Conservation (phyloP, 2,113 vertebrate species). For the Heptranchias perlo region DNA sequence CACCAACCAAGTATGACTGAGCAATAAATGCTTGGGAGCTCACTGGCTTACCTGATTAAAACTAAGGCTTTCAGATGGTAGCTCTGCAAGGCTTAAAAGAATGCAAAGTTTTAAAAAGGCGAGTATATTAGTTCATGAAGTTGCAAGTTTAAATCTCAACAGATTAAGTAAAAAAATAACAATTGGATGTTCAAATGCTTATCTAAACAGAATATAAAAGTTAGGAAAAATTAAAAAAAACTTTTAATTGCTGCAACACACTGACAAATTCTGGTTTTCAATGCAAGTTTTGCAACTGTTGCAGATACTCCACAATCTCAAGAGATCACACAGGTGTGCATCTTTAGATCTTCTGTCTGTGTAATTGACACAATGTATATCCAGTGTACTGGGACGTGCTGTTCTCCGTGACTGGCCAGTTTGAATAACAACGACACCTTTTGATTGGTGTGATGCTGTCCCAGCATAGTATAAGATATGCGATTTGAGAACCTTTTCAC, state of each 20-base stretch:
- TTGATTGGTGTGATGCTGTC: no score
- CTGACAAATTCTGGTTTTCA: background rate
- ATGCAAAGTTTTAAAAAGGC: background rate
- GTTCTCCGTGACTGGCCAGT: no score
- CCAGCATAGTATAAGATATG: no score
- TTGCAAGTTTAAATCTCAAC: background rate
- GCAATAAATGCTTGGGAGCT: background rate
- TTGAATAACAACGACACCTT: no score
- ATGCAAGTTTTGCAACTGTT: background rate
- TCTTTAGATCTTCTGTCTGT: no score
- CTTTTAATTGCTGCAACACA: background rate
- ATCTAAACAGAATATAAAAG: background rate
- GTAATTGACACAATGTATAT: no score
- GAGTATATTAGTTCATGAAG: background rate
- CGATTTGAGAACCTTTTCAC: no score
- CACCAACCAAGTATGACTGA: background rate
- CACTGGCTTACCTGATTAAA: background rate
- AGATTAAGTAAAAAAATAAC: background rate
- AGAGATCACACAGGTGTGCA: background rate
- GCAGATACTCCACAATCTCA: background rate
- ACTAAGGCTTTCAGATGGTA: background rate
- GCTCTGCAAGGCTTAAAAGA: background rate
- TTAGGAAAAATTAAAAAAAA: background rate
- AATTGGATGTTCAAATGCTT: background rate
- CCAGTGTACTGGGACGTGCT: no score